Evolutionary conservation across 2,797 vertebrate genomes (phyloP).

Genomic region (Sebastes glaucus): DNA sequence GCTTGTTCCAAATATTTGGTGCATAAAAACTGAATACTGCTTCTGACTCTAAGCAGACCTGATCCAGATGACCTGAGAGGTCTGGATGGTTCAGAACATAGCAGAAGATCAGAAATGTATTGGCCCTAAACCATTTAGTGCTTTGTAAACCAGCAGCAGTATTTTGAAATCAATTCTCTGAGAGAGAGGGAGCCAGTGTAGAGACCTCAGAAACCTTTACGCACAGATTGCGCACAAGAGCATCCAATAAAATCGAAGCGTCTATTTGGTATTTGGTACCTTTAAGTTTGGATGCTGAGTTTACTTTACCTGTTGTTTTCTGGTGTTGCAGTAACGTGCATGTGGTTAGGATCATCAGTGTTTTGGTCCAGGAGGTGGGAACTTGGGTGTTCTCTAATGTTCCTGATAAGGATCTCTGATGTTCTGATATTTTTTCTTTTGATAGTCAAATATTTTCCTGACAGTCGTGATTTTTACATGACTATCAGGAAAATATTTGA

Average conservation of each 20-base stretch:
- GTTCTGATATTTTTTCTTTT: neutral
- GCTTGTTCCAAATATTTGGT: too few relatives aligned
- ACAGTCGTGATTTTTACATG: neutral
- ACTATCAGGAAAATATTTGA: constrained; percentile 13
- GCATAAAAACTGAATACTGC: too few relatives aligned
- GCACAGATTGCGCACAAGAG: neutral
- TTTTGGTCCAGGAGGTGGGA: neutral
- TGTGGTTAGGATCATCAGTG: neutral
- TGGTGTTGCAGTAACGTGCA: neutral
- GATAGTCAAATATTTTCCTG: constrained; percentile 17
- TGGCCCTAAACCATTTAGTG: too few relatives aligned
- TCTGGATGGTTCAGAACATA: too few relatives aligned
- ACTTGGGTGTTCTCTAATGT: too few relatives aligned
- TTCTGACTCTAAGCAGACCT: too few relatives aligned
- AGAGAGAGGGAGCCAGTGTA: too few relatives aligned
- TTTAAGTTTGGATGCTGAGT: neutral
- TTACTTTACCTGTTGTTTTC: neutral
- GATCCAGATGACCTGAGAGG: too few relatives aligned
- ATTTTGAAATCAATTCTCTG: too few relatives aligned
- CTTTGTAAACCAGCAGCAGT: too few relatives aligned
- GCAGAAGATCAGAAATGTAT: too few relatives aligned
- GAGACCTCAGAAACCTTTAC: neutral
- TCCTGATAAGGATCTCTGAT: constrained; percentile 7
- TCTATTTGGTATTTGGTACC: neutral
- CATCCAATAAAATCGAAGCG: neutral